Conservation (phyloP, 2,797 vertebrate genomes). For the Coregonus sp. region DNA sequence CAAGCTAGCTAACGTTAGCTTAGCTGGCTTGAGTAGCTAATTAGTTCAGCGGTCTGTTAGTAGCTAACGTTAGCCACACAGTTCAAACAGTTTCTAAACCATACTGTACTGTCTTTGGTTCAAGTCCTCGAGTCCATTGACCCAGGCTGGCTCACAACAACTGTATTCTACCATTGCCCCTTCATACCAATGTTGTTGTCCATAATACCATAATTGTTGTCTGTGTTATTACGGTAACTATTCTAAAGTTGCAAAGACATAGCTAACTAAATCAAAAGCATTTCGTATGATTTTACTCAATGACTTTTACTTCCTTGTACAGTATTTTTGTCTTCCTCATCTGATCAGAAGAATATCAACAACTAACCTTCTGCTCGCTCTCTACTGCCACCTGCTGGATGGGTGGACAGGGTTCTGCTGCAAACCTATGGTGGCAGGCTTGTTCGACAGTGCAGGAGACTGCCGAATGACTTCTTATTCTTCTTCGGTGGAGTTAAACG, state of each 20-base stretch:
- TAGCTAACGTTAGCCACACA: neutral
- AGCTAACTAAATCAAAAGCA: conserved; percentile 7
- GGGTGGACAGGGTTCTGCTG: neutral
- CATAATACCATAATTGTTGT: neutral
- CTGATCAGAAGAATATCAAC: neutral
- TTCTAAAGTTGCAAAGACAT: neutral
- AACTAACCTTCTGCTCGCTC: neutral
- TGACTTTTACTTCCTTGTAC: conserved; percentile 60
- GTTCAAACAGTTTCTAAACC: no score
- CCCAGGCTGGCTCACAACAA: conserved; percentile 16
- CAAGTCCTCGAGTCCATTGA: conserved; percentile 58
- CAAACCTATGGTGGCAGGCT: neutral
- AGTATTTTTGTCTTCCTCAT: conserved; percentile 42
- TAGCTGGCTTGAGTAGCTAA: neutral
- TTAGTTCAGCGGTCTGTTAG: neutral
- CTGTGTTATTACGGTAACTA: neutral
- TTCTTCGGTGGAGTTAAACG: no score
- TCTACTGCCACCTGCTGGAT: conserved; percentile 46
- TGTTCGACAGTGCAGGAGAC: no score
- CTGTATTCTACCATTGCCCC: neutral
- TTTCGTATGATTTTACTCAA: conserved; percentile 7
- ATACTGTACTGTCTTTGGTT: neutral
- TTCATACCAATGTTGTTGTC: neutral
- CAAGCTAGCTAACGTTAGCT: neutral
- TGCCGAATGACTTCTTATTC: no score